Base-by-base conservation (phyloP, 2,113 vertebrate genomes). In the Petromus typicus region DNA sequence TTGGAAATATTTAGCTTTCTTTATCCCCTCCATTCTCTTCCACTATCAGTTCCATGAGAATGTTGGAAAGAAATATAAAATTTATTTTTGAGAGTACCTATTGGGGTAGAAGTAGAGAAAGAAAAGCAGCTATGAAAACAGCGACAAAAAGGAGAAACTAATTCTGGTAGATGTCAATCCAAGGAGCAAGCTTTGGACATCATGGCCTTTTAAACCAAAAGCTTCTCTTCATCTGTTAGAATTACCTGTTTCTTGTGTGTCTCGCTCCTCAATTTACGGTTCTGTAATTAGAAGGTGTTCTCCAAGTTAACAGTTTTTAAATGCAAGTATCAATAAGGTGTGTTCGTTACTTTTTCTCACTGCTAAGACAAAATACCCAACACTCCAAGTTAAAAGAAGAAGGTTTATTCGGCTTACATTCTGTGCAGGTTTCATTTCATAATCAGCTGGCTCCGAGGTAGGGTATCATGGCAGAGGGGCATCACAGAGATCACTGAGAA, bases 261-360 rank as follows among this genome's bases (percentile, higher is more conserved):
- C 45, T 78, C n/a, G 40, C 7, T 85, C 78, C 45, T 69, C 75
- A 22, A 6, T 64, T 69, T 66, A 54, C n/a, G 3, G n/a, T 56
- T 86, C 81, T 59, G 23, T 63, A 54, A 93, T 30, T 64, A 48
- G 13, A 3, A 66, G 6, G 1, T 27, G 23, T 69, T 73, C 45
- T 93, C 25, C 61, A 91, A 81, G 17, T 56, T 78, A 92, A 76
- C 57, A 27, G 27, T 56, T 83, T 93, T 93, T 63, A 93, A 91
- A 79, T 67, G 22, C 64, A 78, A 91, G 64, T 45, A 63, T 73
- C 45, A 69, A 11, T 76, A 90, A 67, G 23, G 5, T 45, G 25
- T 27, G 40, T 45, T 45, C 16, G 13, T 25, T 45, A 45, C 40
- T 30, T 75, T 75, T 45, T 75, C 43, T 45, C 25, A 30, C 14